Conservation (phyloP, 2,113 vertebrate genomes). For the Chaetura pelagica region DNA sequence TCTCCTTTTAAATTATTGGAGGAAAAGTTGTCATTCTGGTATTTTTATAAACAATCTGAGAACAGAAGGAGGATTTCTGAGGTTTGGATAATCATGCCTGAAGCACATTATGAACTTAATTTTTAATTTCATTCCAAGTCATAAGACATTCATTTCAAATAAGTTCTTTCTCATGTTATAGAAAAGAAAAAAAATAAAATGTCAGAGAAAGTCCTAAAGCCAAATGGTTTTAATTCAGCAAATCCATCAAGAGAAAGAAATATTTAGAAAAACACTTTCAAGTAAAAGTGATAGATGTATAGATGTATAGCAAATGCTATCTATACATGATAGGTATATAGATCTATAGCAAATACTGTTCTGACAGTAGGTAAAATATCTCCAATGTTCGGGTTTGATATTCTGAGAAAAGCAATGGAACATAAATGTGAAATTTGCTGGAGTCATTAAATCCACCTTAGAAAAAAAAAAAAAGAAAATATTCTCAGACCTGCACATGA, state of each 20-base stretch:
- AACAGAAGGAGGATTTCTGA: constrained; percentile 37
- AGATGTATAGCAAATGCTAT: too few relatives aligned
- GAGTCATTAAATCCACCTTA: neutral
- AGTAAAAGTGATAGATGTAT: neutral
- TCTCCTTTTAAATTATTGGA: neutral
- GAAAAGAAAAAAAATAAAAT: neutral
- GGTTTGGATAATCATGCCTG: neutral
- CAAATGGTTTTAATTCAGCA: neutral
- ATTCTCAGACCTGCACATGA: neutral
- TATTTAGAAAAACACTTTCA: neutral
- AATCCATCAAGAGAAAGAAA: neutral
- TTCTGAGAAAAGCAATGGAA: neutral
- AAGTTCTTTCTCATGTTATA: neutral
- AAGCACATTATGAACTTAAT: constrained; percentile 8
- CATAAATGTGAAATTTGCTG: neutral
- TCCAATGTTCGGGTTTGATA: neutral
- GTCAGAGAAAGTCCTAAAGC: neutral
- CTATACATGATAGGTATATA: too few relatives aligned
- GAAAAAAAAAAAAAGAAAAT: neutral
- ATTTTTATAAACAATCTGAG: neutral
- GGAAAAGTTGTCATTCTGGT: neutral
- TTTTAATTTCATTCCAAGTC: constrained; percentile 25
- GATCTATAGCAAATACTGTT: neutral
- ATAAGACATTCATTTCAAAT: neutral
- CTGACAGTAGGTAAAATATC: neutral